phyloP scores from a whole-genome alignment of 2,113 vertebrate genomes.

The Scalopus aquaticus region DNA sequence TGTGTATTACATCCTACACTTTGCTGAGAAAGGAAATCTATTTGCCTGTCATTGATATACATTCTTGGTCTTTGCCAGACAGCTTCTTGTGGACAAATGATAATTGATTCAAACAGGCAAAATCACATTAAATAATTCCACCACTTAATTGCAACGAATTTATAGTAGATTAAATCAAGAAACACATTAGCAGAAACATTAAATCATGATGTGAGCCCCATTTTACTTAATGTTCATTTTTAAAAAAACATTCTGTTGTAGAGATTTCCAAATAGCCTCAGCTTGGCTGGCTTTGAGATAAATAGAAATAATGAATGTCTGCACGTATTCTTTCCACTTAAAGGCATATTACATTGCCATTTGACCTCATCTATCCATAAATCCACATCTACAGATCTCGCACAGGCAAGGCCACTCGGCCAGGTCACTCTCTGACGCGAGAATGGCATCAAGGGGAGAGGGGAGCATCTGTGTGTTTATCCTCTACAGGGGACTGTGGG shows the following conservation, averaged over 20 bases:
- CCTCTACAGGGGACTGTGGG: not conserved
- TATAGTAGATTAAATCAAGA: constrained; percentile 71
- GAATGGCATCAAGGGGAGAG: constrained; percentile 8
- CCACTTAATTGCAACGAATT: constrained; percentile 71
- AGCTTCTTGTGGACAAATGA: constrained; percentile 58
- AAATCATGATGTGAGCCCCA: constrained; percentile 53
- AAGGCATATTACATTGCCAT: constrained; percentile 70
- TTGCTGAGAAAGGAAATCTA: constrained; percentile 60
- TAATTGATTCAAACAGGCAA: constrained; percentile 61
- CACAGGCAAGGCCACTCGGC: not conserved
- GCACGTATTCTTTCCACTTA: constrained; percentile 63
- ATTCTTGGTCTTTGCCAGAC: constrained; percentile 55
- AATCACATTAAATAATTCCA: constrained; percentile 67
- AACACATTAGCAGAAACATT: constrained; percentile 49
- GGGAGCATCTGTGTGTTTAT: not conserved
- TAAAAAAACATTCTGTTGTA: constrained; percentile 25
- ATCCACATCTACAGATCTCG: constrained; percentile 36
- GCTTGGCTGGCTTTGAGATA: constrained; percentile 46
- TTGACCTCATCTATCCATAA: constrained; percentile 55
- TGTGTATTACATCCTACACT: constrained; percentile 57
- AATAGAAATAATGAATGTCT: constrained; percentile 40
- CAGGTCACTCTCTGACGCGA: constrained; percentile 29
- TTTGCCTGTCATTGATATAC: constrained; percentile 43
- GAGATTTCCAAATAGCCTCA: constrained; percentile 52
- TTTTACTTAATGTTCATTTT: constrained; percentile 68